Conservation (phyloP, 2,888 invertebrate species). For the Caenorhabditis sp. region DNA sequence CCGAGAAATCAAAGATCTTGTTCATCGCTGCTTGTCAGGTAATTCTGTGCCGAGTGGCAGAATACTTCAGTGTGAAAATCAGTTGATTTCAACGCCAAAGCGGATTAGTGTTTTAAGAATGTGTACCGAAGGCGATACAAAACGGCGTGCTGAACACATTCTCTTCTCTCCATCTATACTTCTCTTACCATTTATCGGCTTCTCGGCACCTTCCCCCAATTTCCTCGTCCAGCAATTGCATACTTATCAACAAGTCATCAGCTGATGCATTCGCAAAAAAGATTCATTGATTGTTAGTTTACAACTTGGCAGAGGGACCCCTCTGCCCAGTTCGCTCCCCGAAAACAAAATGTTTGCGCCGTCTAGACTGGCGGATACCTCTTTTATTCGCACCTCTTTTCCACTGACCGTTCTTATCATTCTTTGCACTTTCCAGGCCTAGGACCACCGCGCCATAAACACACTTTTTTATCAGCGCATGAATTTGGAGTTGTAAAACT, state of each 20-base stretch:
- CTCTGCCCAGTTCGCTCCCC: slow-evolving; percentile 1
- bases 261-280: slow-evolving; percentile 27
- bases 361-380: neutral
- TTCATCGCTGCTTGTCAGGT: slow-evolving; percentile 9
- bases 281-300: slow-evolving; percentile 38
- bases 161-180: neutral
- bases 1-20: slow-evolving; percentile 22
- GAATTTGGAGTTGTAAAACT: slow-evolving; percentile 35
- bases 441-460: slow-evolving; percentile 46
- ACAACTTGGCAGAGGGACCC: slow-evolving; percentile 7
- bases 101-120: slow-evolving; percentile 49
- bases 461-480: slow-evolving; percentile 30
- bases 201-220: slow-evolving; percentile 9
- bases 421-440: slow-evolving; percentile 26
- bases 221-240: slow-evolving; percentile 14
- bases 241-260: slow-evolving; percentile 31
- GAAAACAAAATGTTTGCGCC: neutral
- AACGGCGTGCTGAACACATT: slow-evolving; percentile 44
- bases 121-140: slow-evolving; percentile 51
- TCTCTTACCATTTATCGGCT: slow-evolving; percentile 19
- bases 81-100: slow-evolving; percentile 29
- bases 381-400: neutral
- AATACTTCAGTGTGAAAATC: slow-evolving; percentile 32
- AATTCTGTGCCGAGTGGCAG: neutral
- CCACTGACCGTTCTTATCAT: slow-evolving; percentile 18